Conservation (phyloP, 2,888 invertebrate species). For the Orthosia gothica region DNA sequence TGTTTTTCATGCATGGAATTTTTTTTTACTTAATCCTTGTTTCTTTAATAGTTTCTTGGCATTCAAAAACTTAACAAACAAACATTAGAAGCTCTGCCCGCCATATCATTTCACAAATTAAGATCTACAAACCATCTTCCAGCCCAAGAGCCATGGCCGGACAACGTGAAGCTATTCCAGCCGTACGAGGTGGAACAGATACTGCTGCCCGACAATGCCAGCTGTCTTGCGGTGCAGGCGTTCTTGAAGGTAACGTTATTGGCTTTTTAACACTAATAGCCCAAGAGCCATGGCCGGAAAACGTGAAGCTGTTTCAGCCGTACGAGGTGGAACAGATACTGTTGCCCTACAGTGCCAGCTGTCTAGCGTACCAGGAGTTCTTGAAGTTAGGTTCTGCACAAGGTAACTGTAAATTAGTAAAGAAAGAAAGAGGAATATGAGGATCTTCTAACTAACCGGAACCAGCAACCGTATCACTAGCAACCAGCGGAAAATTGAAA, state of each 20-base stretch:
- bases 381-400: conserved; percentile 91
- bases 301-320: conserved; percentile 96
- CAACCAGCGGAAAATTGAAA: no score
- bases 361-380: conserved; percentile 97
- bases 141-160: conserved; percentile 98
- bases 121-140: conserved; percentile 64
- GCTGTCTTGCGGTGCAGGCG: conserved; percentile 97
- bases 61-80: conserved; percentile 20
- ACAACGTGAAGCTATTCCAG: conserved; percentile 96
- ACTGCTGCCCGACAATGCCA: conserved; percentile 97
- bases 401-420: no score
- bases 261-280: conserved; percentile 84
- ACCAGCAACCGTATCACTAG: no score
- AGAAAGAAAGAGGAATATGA: no score
- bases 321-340: conserved; percentile 98
- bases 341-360: conserved; percentile 98
- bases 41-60: neutral
- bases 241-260: conserved; percentile 93
- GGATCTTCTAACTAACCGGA: no score
- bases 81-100: neutral
- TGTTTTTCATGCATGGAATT: no score
- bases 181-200: conserved; percentile 98
- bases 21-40: neutral
- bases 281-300: conserved; percentile 97
- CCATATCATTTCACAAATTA: neutral